These are phyloP conservation scores for Lithophane socia DNA, from an alignment of 2,888 invertebrate genomes.

Conservation along the genomic window DNA sequence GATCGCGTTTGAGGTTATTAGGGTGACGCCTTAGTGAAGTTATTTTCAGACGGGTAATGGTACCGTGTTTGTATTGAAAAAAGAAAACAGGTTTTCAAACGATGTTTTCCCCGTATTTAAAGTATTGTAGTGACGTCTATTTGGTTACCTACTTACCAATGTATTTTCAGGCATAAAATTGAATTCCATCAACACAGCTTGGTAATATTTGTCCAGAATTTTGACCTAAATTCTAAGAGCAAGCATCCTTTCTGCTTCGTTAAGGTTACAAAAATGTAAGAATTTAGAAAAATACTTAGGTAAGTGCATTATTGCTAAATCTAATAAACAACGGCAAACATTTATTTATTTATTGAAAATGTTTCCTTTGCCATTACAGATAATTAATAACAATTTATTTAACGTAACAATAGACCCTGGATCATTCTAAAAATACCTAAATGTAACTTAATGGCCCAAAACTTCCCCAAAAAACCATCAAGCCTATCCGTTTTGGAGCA, in stretches of 20 bases:
- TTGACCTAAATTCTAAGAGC: no score
- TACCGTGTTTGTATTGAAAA: background rate
- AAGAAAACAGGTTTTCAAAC: background rate
- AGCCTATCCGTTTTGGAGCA: constrained; percentile 17
- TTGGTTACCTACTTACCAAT: background rate
- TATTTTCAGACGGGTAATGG: background rate
- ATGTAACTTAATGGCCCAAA: background rate
- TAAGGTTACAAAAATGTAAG: background rate
- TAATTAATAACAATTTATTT: no score
- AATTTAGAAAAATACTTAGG: background rate
- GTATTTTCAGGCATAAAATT: background rate
- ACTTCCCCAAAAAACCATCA: constrained; percentile 12
- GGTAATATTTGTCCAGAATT: background rate
- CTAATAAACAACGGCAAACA: background rate
- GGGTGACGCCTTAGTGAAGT: background rate
- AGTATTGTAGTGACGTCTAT: background rate
- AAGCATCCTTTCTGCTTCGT: no score
- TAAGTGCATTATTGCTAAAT: background rate
- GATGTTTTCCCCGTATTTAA: background rate
- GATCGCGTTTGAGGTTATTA: background rate
- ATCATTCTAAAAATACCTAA: background rate
- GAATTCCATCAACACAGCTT: no score
- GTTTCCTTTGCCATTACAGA: no score
- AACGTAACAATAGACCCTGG: background rate
- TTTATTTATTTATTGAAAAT: no score